Conservation (phyloP, 2,113 vertebrate genomes). For the Phalacrocorax aristotelis region DNA sequence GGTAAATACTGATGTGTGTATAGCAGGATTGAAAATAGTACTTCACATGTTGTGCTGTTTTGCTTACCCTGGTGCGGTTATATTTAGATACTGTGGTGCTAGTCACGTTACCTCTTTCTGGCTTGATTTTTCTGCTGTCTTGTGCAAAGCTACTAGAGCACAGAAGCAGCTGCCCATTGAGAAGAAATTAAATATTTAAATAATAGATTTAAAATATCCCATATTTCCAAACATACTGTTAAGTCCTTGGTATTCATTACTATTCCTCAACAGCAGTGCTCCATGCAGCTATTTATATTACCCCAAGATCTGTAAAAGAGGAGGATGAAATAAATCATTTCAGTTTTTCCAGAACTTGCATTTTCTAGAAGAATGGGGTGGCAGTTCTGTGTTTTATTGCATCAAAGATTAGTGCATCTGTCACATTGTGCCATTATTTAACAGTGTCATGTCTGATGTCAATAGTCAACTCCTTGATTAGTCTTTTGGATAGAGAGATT, state of each 20-base stretch:
- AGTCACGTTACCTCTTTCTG: not conserved
- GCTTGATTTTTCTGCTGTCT: not conserved
- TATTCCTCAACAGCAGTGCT: not conserved
- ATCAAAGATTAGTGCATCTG: not conserved
- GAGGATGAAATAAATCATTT: not conserved
- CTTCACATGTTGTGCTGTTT: not conserved
- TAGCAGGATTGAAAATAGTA: not conserved
- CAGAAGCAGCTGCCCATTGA: not conserved
- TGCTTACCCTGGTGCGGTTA: not conserved
- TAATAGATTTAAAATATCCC: not conserved
- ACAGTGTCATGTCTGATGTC: not conserved
- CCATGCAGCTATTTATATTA: not conserved
- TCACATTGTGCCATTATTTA: not conserved
- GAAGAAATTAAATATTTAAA: not conserved
- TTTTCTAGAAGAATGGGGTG: not conserved
- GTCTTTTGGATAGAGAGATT: not conserved
- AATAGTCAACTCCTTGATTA: not conserved
- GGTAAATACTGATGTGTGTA: not conserved
- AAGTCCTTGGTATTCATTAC: not conserved
- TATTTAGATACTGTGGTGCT: not conserved
- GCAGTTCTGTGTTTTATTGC: not conserved
- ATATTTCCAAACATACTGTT: not conserved
- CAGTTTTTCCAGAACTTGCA: not conserved
- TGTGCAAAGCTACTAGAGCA: not conserved
- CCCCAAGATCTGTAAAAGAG: not conserved